phyloP scores from a whole-genome alignment of 1,140 invertebrate genomes.

The Pseudomyrmex cubaensis region DNA sequence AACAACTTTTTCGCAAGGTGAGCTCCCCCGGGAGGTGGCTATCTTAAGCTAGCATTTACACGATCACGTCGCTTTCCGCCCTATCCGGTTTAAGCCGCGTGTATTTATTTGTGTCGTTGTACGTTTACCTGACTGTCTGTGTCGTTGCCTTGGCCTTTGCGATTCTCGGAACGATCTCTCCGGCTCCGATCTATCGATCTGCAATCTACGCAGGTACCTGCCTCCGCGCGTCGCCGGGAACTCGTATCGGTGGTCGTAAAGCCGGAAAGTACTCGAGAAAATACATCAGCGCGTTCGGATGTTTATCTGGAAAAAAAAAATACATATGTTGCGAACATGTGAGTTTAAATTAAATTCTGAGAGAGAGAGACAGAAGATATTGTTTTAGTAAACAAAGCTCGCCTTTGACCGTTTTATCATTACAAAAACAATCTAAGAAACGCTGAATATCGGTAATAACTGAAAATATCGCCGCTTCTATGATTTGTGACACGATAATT shows the following conservation, averaged over 20 bases:
- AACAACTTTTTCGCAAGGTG: conserved; percentile 52
- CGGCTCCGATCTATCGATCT: conserved; percentile 72
- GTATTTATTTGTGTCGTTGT: conserved; percentile 65
- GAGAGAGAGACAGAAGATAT: background rate
- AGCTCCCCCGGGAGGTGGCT: background rate
- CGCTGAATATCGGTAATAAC: background rate
- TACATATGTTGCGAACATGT: background rate
- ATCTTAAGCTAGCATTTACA: conserved; percentile 45
- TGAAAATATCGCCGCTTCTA: background rate
- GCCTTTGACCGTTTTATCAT: too few relatives aligned
- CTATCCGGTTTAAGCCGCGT: conserved; percentile 63
- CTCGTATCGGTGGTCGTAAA: background rate
- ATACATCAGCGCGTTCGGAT: background rate
- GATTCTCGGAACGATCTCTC: conserved; percentile 72
- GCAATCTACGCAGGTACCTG: conserved; percentile 60
- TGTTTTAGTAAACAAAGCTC: too few relatives aligned
- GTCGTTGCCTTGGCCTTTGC: conserved; percentile 72
- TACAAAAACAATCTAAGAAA: background rate
- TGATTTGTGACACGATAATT: background rate
- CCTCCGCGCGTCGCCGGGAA: background rate
- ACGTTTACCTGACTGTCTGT: conserved; percentile 42
- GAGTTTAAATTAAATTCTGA: background rate
- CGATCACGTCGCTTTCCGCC: conserved; percentile 46
- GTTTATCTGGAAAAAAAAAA: background rate
- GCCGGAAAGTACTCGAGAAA: background rate